Conservation (phyloP, 2,797 vertebrate genomes). For the Sciurus vulgaris region DNA sequence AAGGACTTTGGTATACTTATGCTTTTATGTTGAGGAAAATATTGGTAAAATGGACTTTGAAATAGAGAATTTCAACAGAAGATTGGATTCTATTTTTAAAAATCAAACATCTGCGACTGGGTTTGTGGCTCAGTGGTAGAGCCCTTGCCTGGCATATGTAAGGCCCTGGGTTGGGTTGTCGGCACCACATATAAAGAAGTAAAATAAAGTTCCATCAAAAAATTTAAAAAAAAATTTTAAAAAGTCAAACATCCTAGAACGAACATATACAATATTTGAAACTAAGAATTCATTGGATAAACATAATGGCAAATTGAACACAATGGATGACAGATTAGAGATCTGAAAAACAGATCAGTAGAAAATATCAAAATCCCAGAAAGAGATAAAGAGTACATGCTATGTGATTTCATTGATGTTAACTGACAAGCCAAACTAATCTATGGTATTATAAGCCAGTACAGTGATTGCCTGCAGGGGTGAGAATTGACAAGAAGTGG, state of each 20-base stretch:
- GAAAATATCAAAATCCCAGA: neutral
- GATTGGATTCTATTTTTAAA: neutral
- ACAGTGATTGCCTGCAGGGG: neutral
- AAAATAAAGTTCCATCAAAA: too few species aligned
- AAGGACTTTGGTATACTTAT: neutral
- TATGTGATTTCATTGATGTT: neutral
- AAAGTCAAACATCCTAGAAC: neutral
- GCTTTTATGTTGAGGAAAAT: neutral
- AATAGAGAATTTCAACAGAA: neutral
- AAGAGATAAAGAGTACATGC: neutral
- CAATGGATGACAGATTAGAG: neutral
- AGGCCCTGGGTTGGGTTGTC: too few species aligned
- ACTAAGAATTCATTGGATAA: neutral
- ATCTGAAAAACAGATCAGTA: neutral
- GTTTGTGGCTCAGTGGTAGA: too few species aligned
- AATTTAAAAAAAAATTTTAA: too few species aligned
- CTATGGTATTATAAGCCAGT: neutral
- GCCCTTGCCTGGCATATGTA: too few species aligned
- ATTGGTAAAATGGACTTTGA: neutral
- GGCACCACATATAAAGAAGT: too few species aligned
- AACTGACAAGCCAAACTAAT: neutral
- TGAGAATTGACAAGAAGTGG: neutral
- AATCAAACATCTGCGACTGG: neutral
- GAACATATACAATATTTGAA: neutral
- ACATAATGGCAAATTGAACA: neutral